Evolutionary conservation across 2,888 invertebrate genomes (phyloP), one percentile per base, ranked within the genome.

Genomic region (Criorhina ranunculi): DNA sequence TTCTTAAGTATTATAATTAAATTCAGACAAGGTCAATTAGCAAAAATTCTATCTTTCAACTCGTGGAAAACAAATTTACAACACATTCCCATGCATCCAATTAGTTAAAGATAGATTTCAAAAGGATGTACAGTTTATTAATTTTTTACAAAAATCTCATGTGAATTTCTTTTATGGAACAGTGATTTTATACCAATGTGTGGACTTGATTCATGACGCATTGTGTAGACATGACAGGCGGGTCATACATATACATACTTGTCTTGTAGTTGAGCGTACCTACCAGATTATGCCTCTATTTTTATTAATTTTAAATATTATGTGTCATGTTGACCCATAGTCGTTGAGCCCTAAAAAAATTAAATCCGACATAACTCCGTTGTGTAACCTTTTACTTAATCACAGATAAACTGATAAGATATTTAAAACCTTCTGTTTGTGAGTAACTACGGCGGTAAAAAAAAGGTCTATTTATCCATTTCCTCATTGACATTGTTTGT

Each of bases 11-110:
- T 0, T 44, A 42, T 49, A 73, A 83, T 78, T 62, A 55, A 53
- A 29, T n/a, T 60, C 15, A 8, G 12, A 8, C 73, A 78, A 73
- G 78, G 82, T 78, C 73, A 57, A 49, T 69, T 70, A 42, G 49
- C 46, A 9, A n/a, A 70, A 75, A 49, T 29, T 44, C 15, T 9
- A n/a, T 76, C 35, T 40, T 24, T 33, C 12, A 40, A 29, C 44
- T 64, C 31, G 70, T 72, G 64, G 51, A 64, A 59, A 59, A 17
- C 29, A 29, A 75, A 57, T 33, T 40, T 69, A 17, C 46, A 8
- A 8, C 6, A 51, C 35, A 53, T 77, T 77, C 81, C 37, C 81
- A 77, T 44, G 70, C 37, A 31, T 35, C 42, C 37, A 29, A 37
- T 44, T 44, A 17, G 44, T 19, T 37, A 9, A 7, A 49, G 35